Evolutionary conservation across 2,113 vertebrate genomes (phyloP).

Genomic region (Ariopsis seemanni): DNA sequence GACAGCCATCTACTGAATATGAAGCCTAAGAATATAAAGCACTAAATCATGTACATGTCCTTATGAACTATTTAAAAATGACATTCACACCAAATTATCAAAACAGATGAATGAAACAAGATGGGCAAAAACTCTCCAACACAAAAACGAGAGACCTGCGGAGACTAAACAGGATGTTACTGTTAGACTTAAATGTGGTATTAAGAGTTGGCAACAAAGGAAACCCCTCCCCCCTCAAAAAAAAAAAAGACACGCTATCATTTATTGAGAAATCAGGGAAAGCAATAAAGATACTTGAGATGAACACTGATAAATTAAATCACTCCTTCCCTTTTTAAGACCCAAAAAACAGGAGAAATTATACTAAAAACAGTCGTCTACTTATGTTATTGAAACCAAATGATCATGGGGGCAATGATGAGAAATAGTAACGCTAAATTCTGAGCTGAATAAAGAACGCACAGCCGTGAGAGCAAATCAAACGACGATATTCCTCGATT

Average conservation of each 20-base stretch:
- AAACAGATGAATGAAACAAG: constrained; percentile 11
- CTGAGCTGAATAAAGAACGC: constrained; percentile 24
- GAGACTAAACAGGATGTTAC: neutral
- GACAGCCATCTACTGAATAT: constrained; percentile 25
- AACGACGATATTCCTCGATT: neutral
- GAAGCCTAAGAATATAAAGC: constrained; percentile 35
- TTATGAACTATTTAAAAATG: constrained; percentile 29
- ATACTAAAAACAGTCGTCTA: neutral
- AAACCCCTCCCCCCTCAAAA: too few relatives aligned
- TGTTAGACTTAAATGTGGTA: neutral
- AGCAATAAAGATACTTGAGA: neutral
- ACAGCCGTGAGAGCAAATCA: neutral
- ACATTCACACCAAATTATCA: constrained; percentile 22
- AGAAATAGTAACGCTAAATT: neutral
- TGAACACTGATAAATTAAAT: constrained; percentile 8
- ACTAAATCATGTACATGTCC: constrained; percentile 31
- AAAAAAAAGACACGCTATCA: neutral
- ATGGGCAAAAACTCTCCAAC: constrained; percentile 5
- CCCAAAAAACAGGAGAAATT: neutral
- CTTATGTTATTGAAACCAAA: neutral
- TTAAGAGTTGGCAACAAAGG: too few relatives aligned
- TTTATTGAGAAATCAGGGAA: neutral
- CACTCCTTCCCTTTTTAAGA: neutral
- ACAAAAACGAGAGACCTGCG: neutral
- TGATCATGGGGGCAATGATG: neutral